Conservation (phyloP, 2,797 vertebrate species). For the Falco rusticolus region DNA sequence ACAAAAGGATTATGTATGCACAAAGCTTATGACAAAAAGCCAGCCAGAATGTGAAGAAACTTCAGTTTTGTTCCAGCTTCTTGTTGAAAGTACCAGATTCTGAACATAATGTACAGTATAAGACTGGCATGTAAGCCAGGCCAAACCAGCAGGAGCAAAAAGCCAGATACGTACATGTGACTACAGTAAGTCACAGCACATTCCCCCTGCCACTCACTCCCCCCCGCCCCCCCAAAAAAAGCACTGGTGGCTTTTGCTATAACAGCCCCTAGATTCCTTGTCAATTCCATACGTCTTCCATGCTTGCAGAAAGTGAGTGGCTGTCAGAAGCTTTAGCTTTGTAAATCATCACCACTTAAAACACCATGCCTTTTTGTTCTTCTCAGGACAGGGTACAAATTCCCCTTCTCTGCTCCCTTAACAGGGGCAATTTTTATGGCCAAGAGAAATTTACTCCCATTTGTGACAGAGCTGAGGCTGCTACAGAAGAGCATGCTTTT, state of each 20-base stretch:
- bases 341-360: neutral
- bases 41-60: neutral
- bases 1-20: neutral
- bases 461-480: neutral
- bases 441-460: neutral
- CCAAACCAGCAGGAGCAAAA: neutral
- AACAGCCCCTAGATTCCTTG: neutral
- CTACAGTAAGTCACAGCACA: neutral
- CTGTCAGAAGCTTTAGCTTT: neutral
- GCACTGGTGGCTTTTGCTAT: neutral
- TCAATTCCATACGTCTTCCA: neutral
- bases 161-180: fast-evolving
- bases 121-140: neutral
- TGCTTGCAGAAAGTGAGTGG: neutral
- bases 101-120: neutral
- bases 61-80: neutral
- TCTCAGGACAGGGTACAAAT: neutral
- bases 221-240: too few species aligned
- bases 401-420: neutral
- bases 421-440: neutral
- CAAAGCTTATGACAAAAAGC: neutral
- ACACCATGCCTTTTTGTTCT: neutral
- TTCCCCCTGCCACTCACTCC: too few species aligned
- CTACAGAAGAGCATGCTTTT: neutral
- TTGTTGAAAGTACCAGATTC: neutral